Conservation (phyloP, 2,888 invertebrate genomes). For the Pseudanteris insignis region DNA sequence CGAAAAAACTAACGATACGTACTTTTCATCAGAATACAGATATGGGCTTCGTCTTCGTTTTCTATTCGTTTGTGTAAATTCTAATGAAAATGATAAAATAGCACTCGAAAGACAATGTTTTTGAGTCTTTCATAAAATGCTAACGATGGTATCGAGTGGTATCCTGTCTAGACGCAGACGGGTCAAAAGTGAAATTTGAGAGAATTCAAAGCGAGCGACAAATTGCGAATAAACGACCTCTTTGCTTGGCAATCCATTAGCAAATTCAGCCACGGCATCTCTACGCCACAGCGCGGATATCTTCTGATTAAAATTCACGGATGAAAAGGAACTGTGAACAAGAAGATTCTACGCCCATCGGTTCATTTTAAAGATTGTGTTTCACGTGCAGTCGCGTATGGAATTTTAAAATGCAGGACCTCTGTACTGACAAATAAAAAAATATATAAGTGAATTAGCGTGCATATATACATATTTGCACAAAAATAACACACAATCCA, state of each 20-base stretch:
- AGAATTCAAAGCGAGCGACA: slow-evolving; percentile 50
- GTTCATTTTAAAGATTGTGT: slow-evolving; percentile 37
- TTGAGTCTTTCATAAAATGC: slow-evolving; percentile 28
- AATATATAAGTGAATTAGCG: too few relatives aligned
- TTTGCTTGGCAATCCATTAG: slow-evolving; percentile 59
- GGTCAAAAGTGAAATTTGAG: slow-evolving; percentile 40
- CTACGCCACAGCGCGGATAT: slow-evolving; percentile 47
- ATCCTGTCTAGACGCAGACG: slow-evolving; percentile 10
- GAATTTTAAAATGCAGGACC: slow-evolving; percentile 30
- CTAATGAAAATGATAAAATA: slow-evolving; percentile 13
- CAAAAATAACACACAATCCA: too few relatives aligned
- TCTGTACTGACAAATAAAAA: slow-evolving; percentile 19
- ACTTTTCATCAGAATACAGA: too few relatives aligned
- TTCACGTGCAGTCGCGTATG: slow-evolving; percentile 27
- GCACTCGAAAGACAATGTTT: slow-evolving; percentile 18
- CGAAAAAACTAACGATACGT: too few relatives aligned
- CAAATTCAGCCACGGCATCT: slow-evolving; percentile 33
- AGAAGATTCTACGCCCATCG: slow-evolving; percentile 40
- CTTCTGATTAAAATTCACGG: slow-evolving; percentile 58
- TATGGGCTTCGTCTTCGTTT: too few relatives aligned
- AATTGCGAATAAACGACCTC: slow-evolving; percentile 57
- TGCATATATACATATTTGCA: too few relatives aligned
- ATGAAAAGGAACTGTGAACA: slow-evolving; percentile 43
- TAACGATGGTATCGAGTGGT: slow-evolving; percentile 33
- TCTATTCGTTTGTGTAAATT: slow-evolving; percentile 5